phyloP scores from a whole-genome alignment of 2,797 vertebrate genomes.

The Pteronotus mesoamericanus region DNA sequence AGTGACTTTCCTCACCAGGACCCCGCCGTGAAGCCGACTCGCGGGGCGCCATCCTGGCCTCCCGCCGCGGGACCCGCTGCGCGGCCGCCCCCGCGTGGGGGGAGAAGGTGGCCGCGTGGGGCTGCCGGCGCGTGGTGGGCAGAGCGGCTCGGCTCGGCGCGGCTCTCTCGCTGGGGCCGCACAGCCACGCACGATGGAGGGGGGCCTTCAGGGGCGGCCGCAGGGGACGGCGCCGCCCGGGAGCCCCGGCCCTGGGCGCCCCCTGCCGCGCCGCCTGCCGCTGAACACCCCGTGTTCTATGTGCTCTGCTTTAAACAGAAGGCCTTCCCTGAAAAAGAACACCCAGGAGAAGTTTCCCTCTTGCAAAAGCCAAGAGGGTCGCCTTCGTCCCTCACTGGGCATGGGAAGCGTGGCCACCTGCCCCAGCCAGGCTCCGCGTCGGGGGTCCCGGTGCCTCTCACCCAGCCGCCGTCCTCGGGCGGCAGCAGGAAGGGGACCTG shows the following conservation, averaged over 20 bases:
- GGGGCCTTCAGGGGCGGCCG: too few relatives aligned
- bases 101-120: too few relatives aligned
- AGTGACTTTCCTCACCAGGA: too few relatives aligned
- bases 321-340: background rate
- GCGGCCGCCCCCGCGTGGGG: too few relatives aligned
- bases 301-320: background rate
- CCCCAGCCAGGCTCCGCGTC: background rate
- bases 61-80: too few relatives aligned
- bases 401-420: accelerated
- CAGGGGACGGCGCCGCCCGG: accelerated
- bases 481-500: background rate
- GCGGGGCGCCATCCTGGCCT: too few relatives aligned
- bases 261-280: accelerated
- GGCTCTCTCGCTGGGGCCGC: too few relatives aligned
- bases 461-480: accelerated
- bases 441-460: accelerated
- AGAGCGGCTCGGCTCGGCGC: too few relatives aligned
- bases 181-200: too few relatives aligned
- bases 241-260: accelerated
- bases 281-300: accelerated
- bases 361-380: background rate
- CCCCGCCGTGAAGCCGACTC: too few relatives aligned
- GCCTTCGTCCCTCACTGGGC: accelerated
- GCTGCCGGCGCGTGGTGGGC: background rate
- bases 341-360: background rate